Evolutionary conservation across 2,113 vertebrate genomes (phyloP).

Genomic region (Acrocephalus arundinaceus): DNA sequence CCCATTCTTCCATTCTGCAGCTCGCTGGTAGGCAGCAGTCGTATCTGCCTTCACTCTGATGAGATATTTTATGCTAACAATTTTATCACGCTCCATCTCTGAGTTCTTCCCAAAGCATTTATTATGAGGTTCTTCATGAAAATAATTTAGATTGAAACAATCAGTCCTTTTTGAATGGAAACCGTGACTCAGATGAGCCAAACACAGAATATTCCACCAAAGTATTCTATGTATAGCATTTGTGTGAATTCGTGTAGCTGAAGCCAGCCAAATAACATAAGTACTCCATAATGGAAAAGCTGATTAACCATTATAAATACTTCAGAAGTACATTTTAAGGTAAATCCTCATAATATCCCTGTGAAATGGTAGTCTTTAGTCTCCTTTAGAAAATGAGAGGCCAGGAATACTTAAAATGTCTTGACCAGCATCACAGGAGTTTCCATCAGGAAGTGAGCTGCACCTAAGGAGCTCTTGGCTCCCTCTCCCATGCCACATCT

Average conservation of each 20-base stretch:
- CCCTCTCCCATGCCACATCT: not conserved
- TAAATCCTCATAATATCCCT: constrained; percentile 28
- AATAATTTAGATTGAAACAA: constrained; percentile 49
- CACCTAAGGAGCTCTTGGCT: not conserved
- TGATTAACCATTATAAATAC: constrained; percentile 52
- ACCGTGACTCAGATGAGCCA: constrained; percentile 53
- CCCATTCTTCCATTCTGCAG: constrained; percentile 6
- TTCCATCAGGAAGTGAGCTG: not conserved
- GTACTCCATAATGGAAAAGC: constrained; percentile 55
- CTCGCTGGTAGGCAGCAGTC: not conserved
- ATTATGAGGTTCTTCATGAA: not conserved
- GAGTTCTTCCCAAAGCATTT: constrained; percentile 8
- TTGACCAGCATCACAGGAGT: not conserved
- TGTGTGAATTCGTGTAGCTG: constrained; percentile 21
- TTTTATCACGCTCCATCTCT: not conserved
- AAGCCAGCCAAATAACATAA: constrained; percentile 47
- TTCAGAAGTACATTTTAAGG: constrained; percentile 30
- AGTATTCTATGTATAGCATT: constrained; percentile 51
- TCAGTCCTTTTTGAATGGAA: constrained; percentile 40
- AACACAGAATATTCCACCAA: constrained; percentile 52
- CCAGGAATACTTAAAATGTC: not conserved
- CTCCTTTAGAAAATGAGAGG: constrained; percentile 13
- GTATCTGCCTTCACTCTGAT: not conserved
- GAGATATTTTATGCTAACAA: not conserved
- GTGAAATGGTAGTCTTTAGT: not conserved